A percentile compares a stretch with the other conserved stretches of the same genome.
phyloP scores from a whole-genome alignment of 2,797 vertebrate genomes.

The Psittacula echo region DNA sequence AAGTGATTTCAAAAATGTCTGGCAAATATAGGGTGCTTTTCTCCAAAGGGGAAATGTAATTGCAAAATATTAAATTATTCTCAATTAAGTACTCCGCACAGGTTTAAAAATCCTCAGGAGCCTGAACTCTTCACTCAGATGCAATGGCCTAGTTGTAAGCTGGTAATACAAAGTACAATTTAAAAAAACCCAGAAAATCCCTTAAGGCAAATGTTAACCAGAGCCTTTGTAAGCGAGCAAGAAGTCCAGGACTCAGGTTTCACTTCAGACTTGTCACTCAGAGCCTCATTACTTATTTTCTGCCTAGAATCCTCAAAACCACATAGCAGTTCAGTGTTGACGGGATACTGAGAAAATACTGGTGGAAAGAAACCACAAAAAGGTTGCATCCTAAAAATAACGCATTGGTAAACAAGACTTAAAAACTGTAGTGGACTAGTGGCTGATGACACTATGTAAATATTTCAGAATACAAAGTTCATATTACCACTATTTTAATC shows the following conservation, averaged over 20 bases:
- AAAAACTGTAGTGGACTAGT: background rate
- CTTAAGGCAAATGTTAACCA: background rate
- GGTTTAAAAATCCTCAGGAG: background rate
- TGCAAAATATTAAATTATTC: background rate
- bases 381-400: constrained; percentile 42
- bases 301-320: background rate
- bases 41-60: background rate
- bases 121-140: background rate
- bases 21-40: background rate
- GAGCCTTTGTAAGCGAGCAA: background rate
- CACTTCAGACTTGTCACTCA: background rate
- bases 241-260: background rate
- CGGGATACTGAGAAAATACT: constrained; percentile 14
- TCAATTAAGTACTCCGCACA: background rate
- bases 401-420: background rate
- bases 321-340: background rate
- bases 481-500: constrained; percentile 3
- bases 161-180: background rate
- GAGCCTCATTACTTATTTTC: background rate
- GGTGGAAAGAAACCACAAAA: background rate
- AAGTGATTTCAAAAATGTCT: background rate
- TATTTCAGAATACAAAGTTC: background rate
- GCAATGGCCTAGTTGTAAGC: background rate
- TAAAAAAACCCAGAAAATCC: background rate
- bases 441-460: background rate